Percentiles rank a stretch among this genome's conserved stretches.
Evolutionary conservation across 2,888 invertebrate species (phyloP).

Genomic region (Sesamia inferens): DNA sequence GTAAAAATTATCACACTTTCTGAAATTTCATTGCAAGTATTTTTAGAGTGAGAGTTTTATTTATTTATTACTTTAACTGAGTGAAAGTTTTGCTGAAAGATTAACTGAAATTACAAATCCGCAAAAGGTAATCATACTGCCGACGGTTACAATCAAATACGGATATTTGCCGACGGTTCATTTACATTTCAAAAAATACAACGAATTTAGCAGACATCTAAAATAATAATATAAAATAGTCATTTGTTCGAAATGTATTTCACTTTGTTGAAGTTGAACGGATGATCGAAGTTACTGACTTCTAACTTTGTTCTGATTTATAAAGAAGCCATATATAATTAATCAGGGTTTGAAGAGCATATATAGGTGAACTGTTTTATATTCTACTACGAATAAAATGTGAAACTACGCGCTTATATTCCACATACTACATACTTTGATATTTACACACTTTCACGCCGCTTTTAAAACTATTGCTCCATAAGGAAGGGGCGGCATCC

Average conservation of each 20-base stretch:
- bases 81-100: constrained; percentile 37
- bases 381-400: not conserved
- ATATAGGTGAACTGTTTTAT: too few species aligned
- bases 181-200: constrained; percentile 25
- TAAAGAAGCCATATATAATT: not conserved
- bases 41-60: constrained; percentile 30
- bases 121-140: constrained; percentile 23
- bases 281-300: not conserved
- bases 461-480: constrained; percentile 57
- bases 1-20: constrained; percentile 38
- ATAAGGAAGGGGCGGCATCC: constrained; percentile 49
- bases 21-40: constrained; percentile 30
- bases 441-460: constrained; percentile 31
- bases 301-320: not conserved
- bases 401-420: not conserved
- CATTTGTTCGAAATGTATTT: constrained; percentile 9
- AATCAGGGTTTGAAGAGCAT: too few species aligned
- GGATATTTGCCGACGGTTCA: constrained; percentile 6
- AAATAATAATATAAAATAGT: constrained; percentile 10
- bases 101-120: constrained; percentile 26
- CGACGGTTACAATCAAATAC: too few species aligned
- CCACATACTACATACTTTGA: constrained; percentile 4
- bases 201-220: not conserved
- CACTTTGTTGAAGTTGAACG: not conserved
- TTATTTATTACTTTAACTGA: not conserved